Conservation (phyloP, 2,888 invertebrate genomes). For the Mesoligia furuncula region DNA sequence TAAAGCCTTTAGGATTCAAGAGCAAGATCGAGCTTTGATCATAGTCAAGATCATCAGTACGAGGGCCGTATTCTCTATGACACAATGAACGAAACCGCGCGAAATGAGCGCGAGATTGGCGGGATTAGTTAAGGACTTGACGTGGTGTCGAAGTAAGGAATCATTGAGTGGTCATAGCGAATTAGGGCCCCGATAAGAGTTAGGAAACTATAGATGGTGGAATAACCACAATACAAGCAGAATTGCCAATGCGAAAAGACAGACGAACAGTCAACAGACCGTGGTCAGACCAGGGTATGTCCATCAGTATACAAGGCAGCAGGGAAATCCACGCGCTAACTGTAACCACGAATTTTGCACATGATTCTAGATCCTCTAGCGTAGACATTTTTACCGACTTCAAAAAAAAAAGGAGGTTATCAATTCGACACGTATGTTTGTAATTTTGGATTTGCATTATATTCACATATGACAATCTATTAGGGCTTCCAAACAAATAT, state of each 20-base stretch:
- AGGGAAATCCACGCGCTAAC: not conserved
- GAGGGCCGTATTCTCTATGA: not conserved
- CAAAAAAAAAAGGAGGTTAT: too few relatives aligned
- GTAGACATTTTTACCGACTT: too few relatives aligned
- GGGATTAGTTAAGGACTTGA: not conserved
- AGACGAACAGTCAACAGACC: too few relatives aligned
- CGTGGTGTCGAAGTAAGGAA: not conserved
- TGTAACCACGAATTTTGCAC: not conserved
- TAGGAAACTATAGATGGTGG: not conserved
- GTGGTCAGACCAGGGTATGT: not conserved
- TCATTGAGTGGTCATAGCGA: not conserved
- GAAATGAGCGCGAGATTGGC: not conserved
- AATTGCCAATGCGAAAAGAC: not conserved
- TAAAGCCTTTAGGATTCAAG: not conserved
- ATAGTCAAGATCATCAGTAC: not conserved
- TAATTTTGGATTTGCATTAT: too few relatives aligned
- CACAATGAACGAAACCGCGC: not conserved
- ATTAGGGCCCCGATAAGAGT: not conserved
- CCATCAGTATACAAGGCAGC: not conserved
- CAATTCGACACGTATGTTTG: too few relatives aligned
- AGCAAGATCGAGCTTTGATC: not conserved
- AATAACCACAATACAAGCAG: not conserved
- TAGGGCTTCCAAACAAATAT: too few relatives aligned
- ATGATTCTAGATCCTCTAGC: not conserved
- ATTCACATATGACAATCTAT: too few relatives aligned